Percentiles rank a stretch among this genome's conserved stretches.
Conservation (phyloP, 1,140 invertebrate genomes). For the Planococcus citri region DNA sequence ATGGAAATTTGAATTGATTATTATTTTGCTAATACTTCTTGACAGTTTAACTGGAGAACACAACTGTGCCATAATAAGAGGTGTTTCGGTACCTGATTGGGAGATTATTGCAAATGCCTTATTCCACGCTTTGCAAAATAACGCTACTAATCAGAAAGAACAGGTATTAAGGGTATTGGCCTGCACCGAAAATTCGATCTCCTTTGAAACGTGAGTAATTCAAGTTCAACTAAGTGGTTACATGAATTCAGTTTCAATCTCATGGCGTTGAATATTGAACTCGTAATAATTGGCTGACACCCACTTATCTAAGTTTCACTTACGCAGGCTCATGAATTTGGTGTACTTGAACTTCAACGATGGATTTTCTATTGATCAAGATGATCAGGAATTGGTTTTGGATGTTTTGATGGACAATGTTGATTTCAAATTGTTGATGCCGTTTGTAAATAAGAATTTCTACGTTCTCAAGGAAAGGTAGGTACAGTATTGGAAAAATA, state of each 20-base stretch:
- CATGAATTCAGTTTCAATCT: too few relatives aligned
- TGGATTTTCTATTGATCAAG: background rate
- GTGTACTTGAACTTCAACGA: constrained; percentile 9
- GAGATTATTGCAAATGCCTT: constrained; percentile 6
- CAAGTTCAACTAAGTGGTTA: background rate
- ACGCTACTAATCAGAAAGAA: background rate
- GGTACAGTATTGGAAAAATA: background rate
- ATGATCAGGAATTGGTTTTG: background rate
- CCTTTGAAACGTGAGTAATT: constrained; percentile 10
- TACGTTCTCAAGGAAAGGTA: background rate
- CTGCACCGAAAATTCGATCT: background rate
- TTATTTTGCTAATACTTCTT: too few relatives aligned
- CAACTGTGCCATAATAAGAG: background rate
- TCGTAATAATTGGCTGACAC: too few relatives aligned
- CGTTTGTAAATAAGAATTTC: background rate
- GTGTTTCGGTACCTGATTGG: background rate
- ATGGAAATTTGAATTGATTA: background rate
- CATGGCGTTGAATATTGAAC: too few relatives aligned
- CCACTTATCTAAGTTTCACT: too few relatives aligned
- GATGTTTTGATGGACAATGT: background rate
- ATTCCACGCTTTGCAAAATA: background rate
- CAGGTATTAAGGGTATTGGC: background rate
- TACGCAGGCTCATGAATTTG: background rate
- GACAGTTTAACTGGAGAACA: background rate
- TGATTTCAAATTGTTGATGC: background rate